Base-by-base conservation (phyloP, 1,140 invertebrate species). In the Venustaconcha ellipsiformis region DNA sequence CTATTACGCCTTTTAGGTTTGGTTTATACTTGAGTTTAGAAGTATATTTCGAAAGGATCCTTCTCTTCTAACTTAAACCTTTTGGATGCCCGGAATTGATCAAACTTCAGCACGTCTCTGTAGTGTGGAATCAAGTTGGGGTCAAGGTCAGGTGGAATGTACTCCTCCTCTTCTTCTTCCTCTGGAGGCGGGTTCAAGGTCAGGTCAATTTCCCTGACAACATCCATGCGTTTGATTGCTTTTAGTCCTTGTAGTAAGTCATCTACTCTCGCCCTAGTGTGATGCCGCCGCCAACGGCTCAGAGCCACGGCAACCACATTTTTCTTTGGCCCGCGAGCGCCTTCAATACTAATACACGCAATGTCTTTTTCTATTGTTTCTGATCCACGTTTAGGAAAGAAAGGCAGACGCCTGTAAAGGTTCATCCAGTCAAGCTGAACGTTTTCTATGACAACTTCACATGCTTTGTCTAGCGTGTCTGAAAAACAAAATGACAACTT, bases 301-400 rank as follows among this genome's bases (percentile, higher is more conserved):
- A 86, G 74, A 15, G 83, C 78, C 14, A 74, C 78, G 6, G 65
- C 57, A 0, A 80, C 73, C 12, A 78, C 59, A 15, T 77, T 48
- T 14, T 70, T 57, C 59, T 78, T 57, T 14, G 76, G 73, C 2
- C 66, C 79, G 14, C 83, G 72, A 2, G 75, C 71, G 4, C 79
- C 79, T 12, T 59, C 63, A 14, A 75, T 63, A n/a, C 63, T 67
- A 23, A 84, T 76, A 57, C 82, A 68, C 11, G 74, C 58, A 62
- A 87, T 83, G 82, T 87, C 86, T n/a, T 66, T 78, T 67, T 84
- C 84, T 57, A 87, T 82, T n/a, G 83, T 87, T 56, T 79, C 76
- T 0, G 71, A 70, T 15, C 86, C 86, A n/a, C 86, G 78, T 20
- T 72, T 30, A 23, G 86, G 86, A 63, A 78, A 70, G 82, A 87